A percentile compares a stretch with the other conserved stretches of the same genome.
Conservation (phyloP, 2,888 invertebrate genomes). For the Diloba caeruleocephala region DNA sequence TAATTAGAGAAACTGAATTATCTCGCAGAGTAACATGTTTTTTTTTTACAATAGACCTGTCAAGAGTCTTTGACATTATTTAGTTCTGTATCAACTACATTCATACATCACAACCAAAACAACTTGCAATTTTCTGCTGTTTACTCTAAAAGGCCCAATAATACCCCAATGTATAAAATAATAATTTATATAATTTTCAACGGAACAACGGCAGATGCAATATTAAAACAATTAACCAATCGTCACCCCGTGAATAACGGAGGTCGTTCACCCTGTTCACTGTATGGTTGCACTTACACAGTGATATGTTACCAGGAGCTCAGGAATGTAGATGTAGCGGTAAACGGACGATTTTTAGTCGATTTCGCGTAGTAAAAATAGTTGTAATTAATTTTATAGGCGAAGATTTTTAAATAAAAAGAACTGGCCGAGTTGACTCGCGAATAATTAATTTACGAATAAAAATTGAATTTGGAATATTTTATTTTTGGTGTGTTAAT, state of each 20-base stretch:
- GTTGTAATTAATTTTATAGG: slow-evolving; percentile 10
- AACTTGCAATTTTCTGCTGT: too few species aligned
- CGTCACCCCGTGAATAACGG: slow-evolving; percentile 50
- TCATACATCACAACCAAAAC: too few species aligned
- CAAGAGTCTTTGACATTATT: too few species aligned
- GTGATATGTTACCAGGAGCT: slow-evolving; percentile 47
- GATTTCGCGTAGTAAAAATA: slow-evolving; percentile 15
- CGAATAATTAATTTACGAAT: too few species aligned
- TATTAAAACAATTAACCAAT: slow-evolving; percentile 55
- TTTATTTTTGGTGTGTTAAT: background rate
- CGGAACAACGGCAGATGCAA: slow-evolving; percentile 53
- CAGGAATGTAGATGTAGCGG: slow-evolving; percentile 55
- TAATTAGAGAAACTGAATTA: too few species aligned
- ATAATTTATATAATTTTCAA: slow-evolving; percentile 5
- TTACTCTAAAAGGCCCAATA: too few species aligned
- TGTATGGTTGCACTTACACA: slow-evolving; percentile 42
- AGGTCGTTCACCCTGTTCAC: slow-evolving; percentile 40
- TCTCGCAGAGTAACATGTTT: too few species aligned
- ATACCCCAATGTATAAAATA: too few species aligned
- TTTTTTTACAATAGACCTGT: too few species aligned
- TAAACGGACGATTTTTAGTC: slow-evolving; percentile 42
- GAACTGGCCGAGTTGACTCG: background rate
- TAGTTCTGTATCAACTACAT: too few species aligned
- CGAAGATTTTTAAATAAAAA: slow-evolving; percentile 2
- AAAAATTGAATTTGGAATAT: background rate